Evolutionary conservation across 2,888 invertebrate genomes (phyloP), one percentile per base, ranked within the genome.

Genomic region (Pocota personata): DNA sequence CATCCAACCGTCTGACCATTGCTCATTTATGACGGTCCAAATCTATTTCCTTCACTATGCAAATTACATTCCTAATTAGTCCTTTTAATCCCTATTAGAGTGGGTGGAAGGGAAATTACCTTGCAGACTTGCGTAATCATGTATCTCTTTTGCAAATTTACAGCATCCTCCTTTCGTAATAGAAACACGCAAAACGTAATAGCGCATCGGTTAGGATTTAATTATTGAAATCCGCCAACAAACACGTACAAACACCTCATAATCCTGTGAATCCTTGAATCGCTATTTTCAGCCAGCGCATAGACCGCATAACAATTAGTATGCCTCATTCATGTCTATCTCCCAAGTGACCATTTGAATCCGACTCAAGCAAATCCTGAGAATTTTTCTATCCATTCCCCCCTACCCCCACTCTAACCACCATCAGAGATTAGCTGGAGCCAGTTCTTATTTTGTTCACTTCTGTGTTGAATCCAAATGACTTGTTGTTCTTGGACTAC

Each of bases 291-390:
- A 8, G 14, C 40, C 4, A 46, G 43, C 57, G 14, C 62, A 19
- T 50, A 30, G 46, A 64, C 78, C 78, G 71, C 78, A 71, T 46
- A 71, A 43, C 55, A 75, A 75, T 75, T 75, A 75, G 64, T 75
- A 55, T 64, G 55, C 52, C 64, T 24, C 43, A 43, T 37, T 7
- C 21, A 27, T 46, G 24, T 48, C 30, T 8, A 21, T 37, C 27
- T 50, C 72, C 72, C 60, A 30, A 50, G 50, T 72, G 72, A 72
- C 72, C 48, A 12, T 40, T 72, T 60, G 19, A 43, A 55, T 43
- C 43, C 30, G 43, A 6, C 21, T 4, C 21, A 57, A 5, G 0
- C 19, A 43, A 62, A 35, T 64, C 52, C 21, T 32, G 52, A 6
- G 48, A 43, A 55, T 30, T 27, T 32, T 50, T 21, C 43, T 24